These are phyloP conservation scores for Yoshiicerus persimilis DNA, from an alignment of 1,140 invertebrate species.

Conservation along the genomic window DNA sequence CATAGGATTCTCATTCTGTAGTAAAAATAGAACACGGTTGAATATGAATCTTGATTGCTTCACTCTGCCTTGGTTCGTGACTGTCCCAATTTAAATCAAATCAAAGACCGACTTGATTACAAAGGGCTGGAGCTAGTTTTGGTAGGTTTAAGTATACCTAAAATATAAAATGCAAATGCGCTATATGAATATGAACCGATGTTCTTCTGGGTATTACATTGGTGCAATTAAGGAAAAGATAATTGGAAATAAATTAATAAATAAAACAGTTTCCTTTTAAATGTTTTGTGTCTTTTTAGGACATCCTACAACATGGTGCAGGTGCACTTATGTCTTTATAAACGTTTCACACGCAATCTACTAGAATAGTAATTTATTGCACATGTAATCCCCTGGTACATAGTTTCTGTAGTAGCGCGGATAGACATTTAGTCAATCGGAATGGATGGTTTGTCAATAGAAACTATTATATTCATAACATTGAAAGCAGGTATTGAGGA, in stretches of 20 bases:
- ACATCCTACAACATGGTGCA: neutral
- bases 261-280: neutral
- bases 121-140: neutral
- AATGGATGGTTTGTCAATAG: neutral
- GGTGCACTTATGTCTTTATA: neutral
- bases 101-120: neutral
- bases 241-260: neutral
- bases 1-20: neutral
- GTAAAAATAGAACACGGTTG: too few relatives aligned
- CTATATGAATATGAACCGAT: neutral
- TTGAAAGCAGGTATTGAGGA: neutral
- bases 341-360: neutral
- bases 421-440: neutral
- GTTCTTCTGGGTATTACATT: neutral
- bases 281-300: neutral
- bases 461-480: neutral
- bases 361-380: neutral
- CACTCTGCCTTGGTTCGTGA: neutral
- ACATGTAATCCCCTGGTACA: neutral
- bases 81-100: neutral
- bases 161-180: neutral
- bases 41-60: neutral
- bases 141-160: neutral
- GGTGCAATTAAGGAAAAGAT: neutral
- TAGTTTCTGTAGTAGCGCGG: neutral